Percentiles rank a stretch among this genome's conserved stretches.
These are phyloP conservation scores for Porites cylindrica DNA, from an alignment of 92 coral and sea anemone genomes.

Conservation along the genomic window DNA sequence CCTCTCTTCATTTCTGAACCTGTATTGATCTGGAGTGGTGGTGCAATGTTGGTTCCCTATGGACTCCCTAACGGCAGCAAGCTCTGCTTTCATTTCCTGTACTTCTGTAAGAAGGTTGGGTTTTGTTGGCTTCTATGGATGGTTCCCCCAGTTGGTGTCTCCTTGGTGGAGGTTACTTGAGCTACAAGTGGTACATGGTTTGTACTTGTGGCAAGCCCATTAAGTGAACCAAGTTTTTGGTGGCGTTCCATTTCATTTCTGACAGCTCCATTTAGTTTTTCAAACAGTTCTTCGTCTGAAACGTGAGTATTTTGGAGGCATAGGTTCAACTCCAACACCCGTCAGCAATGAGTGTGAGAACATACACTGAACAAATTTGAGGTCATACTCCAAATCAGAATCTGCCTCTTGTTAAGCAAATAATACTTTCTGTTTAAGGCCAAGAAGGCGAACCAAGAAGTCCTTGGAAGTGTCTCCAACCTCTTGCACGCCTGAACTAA, in stretches of 20 bases:
- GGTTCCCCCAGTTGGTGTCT: too few relatives aligned
- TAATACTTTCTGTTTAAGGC: conserved; percentile 45
- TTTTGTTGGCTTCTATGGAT: conserved; percentile 5
- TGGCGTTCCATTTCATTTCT: too few relatives aligned
- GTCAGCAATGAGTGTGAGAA: conserved; percentile 35
- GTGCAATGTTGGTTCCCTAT: not conserved
- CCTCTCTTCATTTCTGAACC: not conserved
- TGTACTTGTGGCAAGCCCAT: too few relatives aligned
- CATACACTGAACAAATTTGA: conserved; percentile 37
- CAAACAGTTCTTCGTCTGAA: too few relatives aligned
- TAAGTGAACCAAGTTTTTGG: too few relatives aligned
- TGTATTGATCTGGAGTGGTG: conserved; percentile 14
- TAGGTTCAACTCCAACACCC: too few relatives aligned
- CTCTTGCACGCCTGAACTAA: not conserved
- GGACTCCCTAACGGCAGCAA: conserved; percentile 26
- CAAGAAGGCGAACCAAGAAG: conserved; percentile 42
- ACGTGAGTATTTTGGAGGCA: too few relatives aligned
- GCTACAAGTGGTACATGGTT: too few relatives aligned
- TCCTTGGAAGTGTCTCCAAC: conserved; percentile 31
- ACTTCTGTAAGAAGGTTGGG: conserved; percentile 25
- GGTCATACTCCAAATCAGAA: conserved; percentile 48
- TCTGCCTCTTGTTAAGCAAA: not conserved
- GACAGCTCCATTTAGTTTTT: too few relatives aligned
- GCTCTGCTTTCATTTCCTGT: conserved; percentile 28
- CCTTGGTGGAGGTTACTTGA: too few relatives aligned